Conservation (phyloP, 2,797 vertebrate species). For the Neopelma chrysocephalum region DNA sequence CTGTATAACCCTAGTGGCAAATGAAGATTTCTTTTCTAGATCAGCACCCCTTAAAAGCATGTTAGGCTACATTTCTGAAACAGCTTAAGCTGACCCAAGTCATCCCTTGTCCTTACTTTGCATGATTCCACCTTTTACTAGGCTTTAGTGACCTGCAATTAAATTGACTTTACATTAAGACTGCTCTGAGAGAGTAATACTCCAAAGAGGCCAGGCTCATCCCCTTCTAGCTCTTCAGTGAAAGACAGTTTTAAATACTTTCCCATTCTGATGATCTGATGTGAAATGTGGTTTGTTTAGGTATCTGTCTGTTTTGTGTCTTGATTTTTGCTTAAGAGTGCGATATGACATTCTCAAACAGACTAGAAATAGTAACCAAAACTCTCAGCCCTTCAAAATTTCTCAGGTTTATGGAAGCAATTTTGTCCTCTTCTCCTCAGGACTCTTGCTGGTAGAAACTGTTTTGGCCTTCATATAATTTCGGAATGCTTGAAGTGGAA, state of each 20-base stretch:
- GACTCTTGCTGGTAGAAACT: background rate
- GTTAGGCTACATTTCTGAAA: background rate
- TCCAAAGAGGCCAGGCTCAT: background rate
- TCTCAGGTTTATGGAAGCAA: background rate
- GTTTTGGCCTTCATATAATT: background rate
- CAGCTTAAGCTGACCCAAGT: background rate
- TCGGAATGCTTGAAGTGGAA: background rate
- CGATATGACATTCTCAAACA: background rate
- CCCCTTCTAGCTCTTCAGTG: background rate
- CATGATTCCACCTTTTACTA: background rate
- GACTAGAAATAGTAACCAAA: background rate
- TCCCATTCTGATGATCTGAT: background rate
- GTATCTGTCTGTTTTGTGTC: background rate
- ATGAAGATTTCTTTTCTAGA: background rate
- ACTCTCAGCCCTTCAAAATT: background rate
- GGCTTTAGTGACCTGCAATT: background rate
- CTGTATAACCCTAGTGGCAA: background rate
- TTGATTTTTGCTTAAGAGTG: background rate
- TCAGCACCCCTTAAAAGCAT: background rate
- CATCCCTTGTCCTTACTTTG: background rate
- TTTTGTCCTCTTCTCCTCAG: background rate
- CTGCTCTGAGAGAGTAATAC: background rate
- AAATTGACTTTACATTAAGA: background rate
- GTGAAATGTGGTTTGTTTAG: background rate
- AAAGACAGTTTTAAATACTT: background rate